These are phyloP conservation scores for Andrena marginata DNA, from an alignment of 2,888 invertebrate genomes.

Conservation along the genomic window DNA sequence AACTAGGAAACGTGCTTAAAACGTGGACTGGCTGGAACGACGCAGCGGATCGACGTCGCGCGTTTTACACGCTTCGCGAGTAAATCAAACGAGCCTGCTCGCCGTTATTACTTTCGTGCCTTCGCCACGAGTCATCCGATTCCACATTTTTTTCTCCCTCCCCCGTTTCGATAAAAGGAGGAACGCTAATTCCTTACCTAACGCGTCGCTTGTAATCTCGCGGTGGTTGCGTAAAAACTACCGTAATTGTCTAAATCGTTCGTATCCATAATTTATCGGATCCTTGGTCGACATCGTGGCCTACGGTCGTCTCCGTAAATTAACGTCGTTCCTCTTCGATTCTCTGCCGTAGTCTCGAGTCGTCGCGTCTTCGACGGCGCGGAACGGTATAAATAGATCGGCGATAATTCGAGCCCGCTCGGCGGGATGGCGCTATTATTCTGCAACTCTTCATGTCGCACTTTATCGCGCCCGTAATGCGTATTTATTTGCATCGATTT, in stretches of 20 bases:
- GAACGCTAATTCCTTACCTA: conserved; percentile 42
- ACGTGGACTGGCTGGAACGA: conserved; percentile 6
- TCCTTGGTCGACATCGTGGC: not conserved
- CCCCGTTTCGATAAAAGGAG: conserved; percentile 14
- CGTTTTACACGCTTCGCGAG: not conserved
- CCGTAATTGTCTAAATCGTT: conserved; percentile 35
- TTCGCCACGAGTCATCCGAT: not conserved
- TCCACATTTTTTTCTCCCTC: conserved; percentile 8
- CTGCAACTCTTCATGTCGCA: not conserved
- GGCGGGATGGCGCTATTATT: not conserved
- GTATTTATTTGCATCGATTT: conserved; percentile 20
- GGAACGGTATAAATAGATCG: conserved; percentile 22
- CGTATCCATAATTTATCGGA: conserved; percentile 14
- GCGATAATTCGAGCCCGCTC: conserved; percentile 9
- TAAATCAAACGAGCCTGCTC: conserved; percentile 13
- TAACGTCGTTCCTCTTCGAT: not conserved
- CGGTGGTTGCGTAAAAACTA: conserved; percentile 31
- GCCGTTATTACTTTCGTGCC: conserved; percentile 25
- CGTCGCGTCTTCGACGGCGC: not conserved
- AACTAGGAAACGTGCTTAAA: conserved; percentile 34
- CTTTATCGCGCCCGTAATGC: not conserved
- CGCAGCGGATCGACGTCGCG: not conserved
- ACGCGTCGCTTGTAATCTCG: conserved; percentile 23
- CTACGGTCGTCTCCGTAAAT: not conserved
- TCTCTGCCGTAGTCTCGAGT: not conserved